Base-by-base conservation (phyloP, 2,797 vertebrate species). In the Monodelphis domestica region DNA sequence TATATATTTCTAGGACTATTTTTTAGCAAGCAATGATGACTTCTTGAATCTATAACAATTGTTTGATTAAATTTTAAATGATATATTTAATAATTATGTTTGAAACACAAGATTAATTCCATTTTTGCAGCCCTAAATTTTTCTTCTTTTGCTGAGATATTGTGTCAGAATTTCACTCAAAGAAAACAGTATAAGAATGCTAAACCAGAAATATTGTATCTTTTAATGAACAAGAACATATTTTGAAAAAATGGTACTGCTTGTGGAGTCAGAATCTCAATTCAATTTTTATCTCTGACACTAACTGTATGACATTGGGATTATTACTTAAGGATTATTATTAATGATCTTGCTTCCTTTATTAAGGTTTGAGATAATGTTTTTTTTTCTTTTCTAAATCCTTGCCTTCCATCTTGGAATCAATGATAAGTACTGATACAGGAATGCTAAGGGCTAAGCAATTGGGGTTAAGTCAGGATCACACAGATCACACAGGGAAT, bases 41-140 rank as follows among this genome's bases (percentile, higher is more conserved):
- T 94, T 50, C 53, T 7, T 84, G 28, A 30, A 90, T 93, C 59
- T 84, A 78, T 90, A 95, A 91, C 88, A 53, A 14, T 93, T 87
- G 53, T 28, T 89, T 91, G 63, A 87, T 4, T 84, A 90, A 92
- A 91, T 95, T 29, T 29, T 70, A 91, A 91, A 15, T 91, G 57
- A 26, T 88, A 84, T 30, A 5, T 33, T 87, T 94, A 88, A 88
- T 91, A 89, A 78, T 63, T 92, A 33, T 88, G 89, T 88, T 30
- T 55, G 26, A 50, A 91, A 88, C 38, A 91, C 54, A 91, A 93
- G 89, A 87, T 90, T 92, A 91, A 28, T 84, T 84, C 50, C 38
- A 45, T 84, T 84, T 84, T 84, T 78, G 70, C 50, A 84, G 38
- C 38, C 15, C 70, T 24, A 11, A 50, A 84, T 84, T 84, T 50